Evolutionary conservation across 2,888 invertebrate genomes (phyloP).

Genomic region (Thymelicus lineola): DNA sequence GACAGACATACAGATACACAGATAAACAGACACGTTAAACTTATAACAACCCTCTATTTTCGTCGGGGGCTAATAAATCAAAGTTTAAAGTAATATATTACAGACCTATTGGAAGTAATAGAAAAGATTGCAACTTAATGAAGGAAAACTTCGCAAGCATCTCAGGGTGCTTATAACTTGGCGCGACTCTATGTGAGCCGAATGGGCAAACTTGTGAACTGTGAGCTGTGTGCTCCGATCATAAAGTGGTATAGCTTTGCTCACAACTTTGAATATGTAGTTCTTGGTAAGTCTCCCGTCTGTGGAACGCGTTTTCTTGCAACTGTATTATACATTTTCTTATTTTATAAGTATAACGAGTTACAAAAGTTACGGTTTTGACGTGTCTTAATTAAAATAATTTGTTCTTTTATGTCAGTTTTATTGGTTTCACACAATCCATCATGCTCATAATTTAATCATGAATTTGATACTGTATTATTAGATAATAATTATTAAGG

Average conservation of each 20-base stretch:
- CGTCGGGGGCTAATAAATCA: no score
- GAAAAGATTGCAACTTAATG: constrained; percentile 1
- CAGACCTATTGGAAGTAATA: neutral
- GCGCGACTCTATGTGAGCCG: neutral
- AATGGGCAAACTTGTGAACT: constrained; percentile 8
- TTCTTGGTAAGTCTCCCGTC: constrained; percentile 1
- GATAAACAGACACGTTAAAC: no score
- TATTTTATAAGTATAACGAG: neutral
- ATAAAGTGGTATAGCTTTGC: constrained; percentile 6
- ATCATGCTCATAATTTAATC: no score
- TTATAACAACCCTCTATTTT: no score
- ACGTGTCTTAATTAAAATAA: no score
- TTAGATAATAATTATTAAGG: no score
- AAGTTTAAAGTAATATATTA: no score
- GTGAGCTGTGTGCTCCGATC: neutral
- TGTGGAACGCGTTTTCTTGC: neutral
- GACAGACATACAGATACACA: no score
- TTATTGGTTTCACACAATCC: no score
- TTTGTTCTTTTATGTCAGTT: no score
- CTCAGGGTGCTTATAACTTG: constrained; percentile 6
- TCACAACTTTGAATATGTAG: constrained; percentile 3
- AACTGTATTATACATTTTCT: neutral
- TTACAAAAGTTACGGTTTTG: neutral
- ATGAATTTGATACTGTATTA: no score
- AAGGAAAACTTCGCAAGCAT: constrained; percentile 1